Conservation (phyloP, 2,113 vertebrate species). For the Paradisaea rubra region DNA sequence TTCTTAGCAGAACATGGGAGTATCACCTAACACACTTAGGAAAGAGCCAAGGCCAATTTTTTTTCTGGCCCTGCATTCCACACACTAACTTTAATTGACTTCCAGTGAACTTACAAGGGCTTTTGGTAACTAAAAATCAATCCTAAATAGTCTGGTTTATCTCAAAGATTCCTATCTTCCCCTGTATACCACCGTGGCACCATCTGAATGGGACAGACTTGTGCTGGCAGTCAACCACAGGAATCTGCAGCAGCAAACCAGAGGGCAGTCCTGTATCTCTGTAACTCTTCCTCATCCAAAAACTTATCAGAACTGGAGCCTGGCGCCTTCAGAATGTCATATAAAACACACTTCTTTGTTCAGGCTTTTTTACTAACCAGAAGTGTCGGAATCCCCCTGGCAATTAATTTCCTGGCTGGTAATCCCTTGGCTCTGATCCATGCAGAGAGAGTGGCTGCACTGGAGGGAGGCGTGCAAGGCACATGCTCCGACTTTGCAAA, state of each 20-base stretch:
- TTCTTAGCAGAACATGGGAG: background rate
- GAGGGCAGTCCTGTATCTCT: background rate
- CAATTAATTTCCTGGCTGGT: constrained; percentile 52
- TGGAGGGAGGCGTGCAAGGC: background rate
- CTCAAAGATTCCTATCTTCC: background rate
- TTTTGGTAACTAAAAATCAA: background rate
- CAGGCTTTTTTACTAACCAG: background rate
- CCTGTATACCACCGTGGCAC: background rate
- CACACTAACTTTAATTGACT: background rate
- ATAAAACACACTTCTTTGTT: background rate
- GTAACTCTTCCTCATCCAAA: background rate
- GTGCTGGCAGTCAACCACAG: background rate
- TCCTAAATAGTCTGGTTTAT: background rate
- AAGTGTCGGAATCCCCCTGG: background rate
- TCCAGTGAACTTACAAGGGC: background rate
- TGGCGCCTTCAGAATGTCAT: background rate
- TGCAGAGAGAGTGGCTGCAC: background rate
- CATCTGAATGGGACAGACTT: background rate
- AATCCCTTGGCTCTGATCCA: constrained; percentile 48
- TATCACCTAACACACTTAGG: background rate
- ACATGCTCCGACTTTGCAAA: background rate
- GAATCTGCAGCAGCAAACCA: background rate
- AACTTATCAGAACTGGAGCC: background rate
- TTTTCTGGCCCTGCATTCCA: background rate
- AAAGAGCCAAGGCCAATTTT: background rate